phyloP scores from a whole-genome alignment of 2,113 vertebrate genomes.

The Bubo scandiacus region DNA sequence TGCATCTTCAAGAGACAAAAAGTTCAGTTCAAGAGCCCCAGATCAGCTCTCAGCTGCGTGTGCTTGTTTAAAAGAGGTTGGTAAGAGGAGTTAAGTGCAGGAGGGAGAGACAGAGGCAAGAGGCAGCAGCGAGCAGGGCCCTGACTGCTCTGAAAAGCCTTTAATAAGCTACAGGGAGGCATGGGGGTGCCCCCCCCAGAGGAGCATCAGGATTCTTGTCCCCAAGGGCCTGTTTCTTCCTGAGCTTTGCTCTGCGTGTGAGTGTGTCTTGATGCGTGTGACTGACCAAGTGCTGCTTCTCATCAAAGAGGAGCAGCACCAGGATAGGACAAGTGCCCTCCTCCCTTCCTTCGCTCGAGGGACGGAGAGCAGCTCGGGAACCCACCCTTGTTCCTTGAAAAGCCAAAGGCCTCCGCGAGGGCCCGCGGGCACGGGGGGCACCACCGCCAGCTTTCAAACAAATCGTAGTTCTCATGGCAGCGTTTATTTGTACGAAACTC shows the following conservation, averaged over 20 bases:
- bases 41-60: neutral
- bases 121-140: neutral
- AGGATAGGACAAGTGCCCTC: slow-evolving; percentile 9
- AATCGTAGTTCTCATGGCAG: neutral
- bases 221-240: neutral
- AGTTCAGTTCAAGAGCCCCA: neutral
- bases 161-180: neutral
- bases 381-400: neutral
- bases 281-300: slow-evolving; percentile 20
- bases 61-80: neutral
- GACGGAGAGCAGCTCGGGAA: slow-evolving; percentile 12
- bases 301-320: slow-evolving; percentile 18
- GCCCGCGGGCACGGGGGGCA: neutral
- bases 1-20: neutral
- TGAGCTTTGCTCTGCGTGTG: neutral
- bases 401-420: neutral
- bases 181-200: neutral
- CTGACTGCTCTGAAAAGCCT: neutral
- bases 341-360: neutral
- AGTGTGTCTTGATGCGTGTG: neutral
- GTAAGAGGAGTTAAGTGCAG: neutral
- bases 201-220: neutral
- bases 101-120: neutral
- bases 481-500: neutral
- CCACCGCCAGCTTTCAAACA: neutral